A percentile compares a stretch with the other conserved stretches of the same genome.
Evolutionary conservation across 2,888 invertebrate species (phyloP).

Genomic region (Lasioglossum leucozonium): DNA sequence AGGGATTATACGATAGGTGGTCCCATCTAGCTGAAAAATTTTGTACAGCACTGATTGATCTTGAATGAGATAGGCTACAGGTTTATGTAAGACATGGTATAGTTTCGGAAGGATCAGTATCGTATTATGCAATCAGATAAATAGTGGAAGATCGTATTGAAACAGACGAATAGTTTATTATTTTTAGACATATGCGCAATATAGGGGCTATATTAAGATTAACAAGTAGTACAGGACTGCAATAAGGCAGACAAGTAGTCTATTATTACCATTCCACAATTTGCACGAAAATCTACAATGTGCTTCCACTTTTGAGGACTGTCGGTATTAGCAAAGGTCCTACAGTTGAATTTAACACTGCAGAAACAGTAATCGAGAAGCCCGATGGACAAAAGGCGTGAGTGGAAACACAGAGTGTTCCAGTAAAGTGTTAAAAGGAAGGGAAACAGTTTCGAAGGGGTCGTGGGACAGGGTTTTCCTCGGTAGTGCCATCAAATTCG

Average conservation of each 20-base stretch:
- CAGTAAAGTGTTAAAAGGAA: background rate
- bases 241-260: background rate
- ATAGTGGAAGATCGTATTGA: too few relatives aligned
- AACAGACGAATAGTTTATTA: background rate
- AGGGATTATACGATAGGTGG: background rate
- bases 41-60: background rate
- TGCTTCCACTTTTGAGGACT: background rate
- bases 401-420: background rate
- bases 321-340: background rate
- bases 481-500: conserved; percentile 62
- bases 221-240: background rate
- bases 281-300: background rate
- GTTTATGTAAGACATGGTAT: too few relatives aligned
- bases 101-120: background rate
- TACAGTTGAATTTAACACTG: background rate
- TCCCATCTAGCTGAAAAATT: too few relatives aligned
- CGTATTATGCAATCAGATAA: too few relatives aligned
- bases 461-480: background rate
- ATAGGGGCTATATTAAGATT: background rate
- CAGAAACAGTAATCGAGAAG: background rate
- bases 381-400: background rate
- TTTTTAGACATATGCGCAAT: background rate
- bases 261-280: background rate
- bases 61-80: too few relatives aligned
- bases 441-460: background rate